These are phyloP conservation scores for Eupithecia inturbata DNA, from an alignment of 2,888 invertebrate genomes.

Conservation along the genomic window DNA sequence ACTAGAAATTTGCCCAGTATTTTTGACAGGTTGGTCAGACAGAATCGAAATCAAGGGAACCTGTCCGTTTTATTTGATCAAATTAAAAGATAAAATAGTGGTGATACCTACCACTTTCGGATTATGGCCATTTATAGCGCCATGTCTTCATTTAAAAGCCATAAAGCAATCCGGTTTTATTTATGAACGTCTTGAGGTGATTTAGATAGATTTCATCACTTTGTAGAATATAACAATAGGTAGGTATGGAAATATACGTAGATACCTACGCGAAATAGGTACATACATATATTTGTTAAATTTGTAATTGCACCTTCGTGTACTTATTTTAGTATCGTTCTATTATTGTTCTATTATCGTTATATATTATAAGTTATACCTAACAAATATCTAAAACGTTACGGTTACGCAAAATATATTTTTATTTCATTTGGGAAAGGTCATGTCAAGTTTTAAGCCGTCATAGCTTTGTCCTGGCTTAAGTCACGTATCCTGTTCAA, in stretches of 20 bases:
- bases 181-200: slow-evolving; percentile 3
- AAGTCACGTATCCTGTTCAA: slow-evolving; percentile 40
- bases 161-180: slow-evolving; percentile 22
- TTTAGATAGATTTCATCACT: slow-evolving; percentile 10
- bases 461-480: slow-evolving; percentile 18
- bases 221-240: neutral
- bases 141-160: slow-evolving; percentile 28
- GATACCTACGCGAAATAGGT: neutral
- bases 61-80: neutral
- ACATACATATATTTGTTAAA: too few relatives aligned
- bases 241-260: neutral
- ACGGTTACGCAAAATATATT: neutral
- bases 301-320: too few relatives aligned
- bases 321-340: too few relatives aligned
- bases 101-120: slow-evolving; percentile 27
- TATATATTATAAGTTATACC: too few relatives aligned
- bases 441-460: neutral
- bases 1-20: neutral
- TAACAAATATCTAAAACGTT: too few relatives aligned
- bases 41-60: neutral
- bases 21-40: neutral
- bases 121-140: slow-evolving; percentile 22
- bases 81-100: slow-evolving; percentile 22
- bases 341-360: too few relatives aligned
- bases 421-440: neutral